Base-by-base conservation (phyloP, 2,888 invertebrate species). In the Biston stratarius region DNA sequence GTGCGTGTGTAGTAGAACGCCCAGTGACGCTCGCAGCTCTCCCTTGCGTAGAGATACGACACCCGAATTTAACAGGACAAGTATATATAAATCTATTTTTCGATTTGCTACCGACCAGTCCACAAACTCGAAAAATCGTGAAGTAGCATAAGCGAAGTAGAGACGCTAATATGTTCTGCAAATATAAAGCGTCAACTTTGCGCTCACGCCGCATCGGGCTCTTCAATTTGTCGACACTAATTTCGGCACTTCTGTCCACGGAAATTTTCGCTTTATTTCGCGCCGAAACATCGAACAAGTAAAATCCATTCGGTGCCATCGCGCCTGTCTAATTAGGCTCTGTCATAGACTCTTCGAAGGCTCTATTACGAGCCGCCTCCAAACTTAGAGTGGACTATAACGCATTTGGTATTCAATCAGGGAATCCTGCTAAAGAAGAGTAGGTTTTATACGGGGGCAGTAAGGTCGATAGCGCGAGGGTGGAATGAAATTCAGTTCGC, bases 321-420 rank as follows among this genome's bases (percentile, higher is more conserved):
- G 83, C 92, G 92, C 89, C 91, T 92, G 93, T 94, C 94, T 94
- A 91, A 94, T 94, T 94, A 94, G 88, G 90, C 90, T 90, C 90
- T 92, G 93, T 93, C 92, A 93, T 92, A 92, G 91, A 89, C 91
- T 92, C 89, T 90, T 92, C 93, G 92, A 91, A 93, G 91, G 90
- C 91, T 94, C 92, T 92, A 92, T 94, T 94, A 94, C 91, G 88
- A 90, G 88, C 87, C 85, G 87, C 87, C 86, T 90, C 91, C 90
- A 87, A 92, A 93, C 92, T 93, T 92, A 88, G 91, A 88, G 85
- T 87, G 86, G 88, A 89, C 92, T 89, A 89, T 90, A 91, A 88
- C 90, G 88, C 89, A 91, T 91, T 92, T 86, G 85, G 86, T 88
- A 90, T 90, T 90, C 89, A 88, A 89, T 89, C 86, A 83, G 80